These are phyloP conservation scores for Nyctereutes procyonoides DNA, from an alignment of 2,113 vertebrate genomes.

Conservation along the genomic window DNA sequence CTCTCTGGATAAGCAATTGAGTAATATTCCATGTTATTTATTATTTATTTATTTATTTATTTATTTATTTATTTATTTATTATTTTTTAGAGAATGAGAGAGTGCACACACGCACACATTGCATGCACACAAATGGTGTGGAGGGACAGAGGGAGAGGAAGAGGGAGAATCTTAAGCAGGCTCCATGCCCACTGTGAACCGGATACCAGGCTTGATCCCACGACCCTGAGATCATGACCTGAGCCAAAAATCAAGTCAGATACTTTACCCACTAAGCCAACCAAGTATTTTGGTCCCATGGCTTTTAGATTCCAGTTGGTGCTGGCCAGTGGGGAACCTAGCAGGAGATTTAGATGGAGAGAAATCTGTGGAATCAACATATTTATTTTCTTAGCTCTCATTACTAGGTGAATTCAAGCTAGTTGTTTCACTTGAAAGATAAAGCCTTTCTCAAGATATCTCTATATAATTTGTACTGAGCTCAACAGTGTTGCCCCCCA, in stretches of 20 bases:
- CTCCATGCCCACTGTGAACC: no score
- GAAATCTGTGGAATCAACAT: neutral
- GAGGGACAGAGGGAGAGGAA: no score
- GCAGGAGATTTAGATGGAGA: neutral
- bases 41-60: no score
- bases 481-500: neutral
- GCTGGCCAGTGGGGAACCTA: neutral
- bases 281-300: neutral
- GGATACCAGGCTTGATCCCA: no score
- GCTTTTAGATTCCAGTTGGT: neutral
- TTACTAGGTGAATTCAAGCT: neutral
- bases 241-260: no score
- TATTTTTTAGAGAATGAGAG: no score
- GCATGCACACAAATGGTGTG: no score
- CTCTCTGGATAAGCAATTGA: neutral
- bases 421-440: neutral
- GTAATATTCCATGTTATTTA: neutral
- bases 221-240: no score
- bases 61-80: no score
- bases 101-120: no score
- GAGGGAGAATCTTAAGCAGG: no score
- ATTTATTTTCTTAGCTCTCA: neutral
- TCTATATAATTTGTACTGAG: neutral
- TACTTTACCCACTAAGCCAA: no score
- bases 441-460: neutral